Base-by-base conservation (phyloP, 2,888 invertebrate genomes). In the Mesoligia furuncula region DNA sequence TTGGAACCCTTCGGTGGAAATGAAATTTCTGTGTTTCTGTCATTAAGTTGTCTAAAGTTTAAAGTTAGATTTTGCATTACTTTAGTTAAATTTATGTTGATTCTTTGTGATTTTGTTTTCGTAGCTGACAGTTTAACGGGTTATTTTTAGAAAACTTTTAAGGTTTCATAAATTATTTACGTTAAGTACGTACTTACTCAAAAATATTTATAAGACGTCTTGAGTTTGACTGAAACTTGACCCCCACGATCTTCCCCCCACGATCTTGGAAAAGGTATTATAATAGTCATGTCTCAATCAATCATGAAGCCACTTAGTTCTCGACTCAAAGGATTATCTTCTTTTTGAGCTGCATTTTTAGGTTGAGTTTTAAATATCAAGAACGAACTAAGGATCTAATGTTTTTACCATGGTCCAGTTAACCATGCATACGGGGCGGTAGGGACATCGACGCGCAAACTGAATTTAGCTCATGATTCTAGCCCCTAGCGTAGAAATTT, bases 11-110 rank as follows among this genome's bases (percentile, higher is more conserved):
- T 69, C 39, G 31, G n/a, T 73, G 15, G 72, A 61, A 75, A 85
- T 77, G 72, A 65, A 76, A 45, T 72, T 77, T 70, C 75, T 62
- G 62, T 78, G 78, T 85, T 59, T 24, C 77, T 80, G 73, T 85
- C 86, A 70, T 73, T 70, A 69, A 76, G 77, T 76, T 51, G 27
- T 70, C 48, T 27, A 59, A 57, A n/a, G 20, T 69, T 75, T 80
- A 75, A 74, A 74, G 57, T 71, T 80, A 62, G 57, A 69, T 39
- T 76, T 36, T 75, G 57, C 73, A 59, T 64, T 68, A 78, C 59
- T 83, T 79, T n/a, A 65, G 20, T 36, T 64, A 24, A 72, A 74
- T 51, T 83, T 71, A 45, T 59, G 39, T 71, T 77, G 36, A 39
- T 24, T 76, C 1, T 42, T 65, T 77, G n/a, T 69, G 42, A 48